phyloP scores from a whole-genome alignment of 2,797 vertebrate species.

The Florisuga fusca region DNA sequence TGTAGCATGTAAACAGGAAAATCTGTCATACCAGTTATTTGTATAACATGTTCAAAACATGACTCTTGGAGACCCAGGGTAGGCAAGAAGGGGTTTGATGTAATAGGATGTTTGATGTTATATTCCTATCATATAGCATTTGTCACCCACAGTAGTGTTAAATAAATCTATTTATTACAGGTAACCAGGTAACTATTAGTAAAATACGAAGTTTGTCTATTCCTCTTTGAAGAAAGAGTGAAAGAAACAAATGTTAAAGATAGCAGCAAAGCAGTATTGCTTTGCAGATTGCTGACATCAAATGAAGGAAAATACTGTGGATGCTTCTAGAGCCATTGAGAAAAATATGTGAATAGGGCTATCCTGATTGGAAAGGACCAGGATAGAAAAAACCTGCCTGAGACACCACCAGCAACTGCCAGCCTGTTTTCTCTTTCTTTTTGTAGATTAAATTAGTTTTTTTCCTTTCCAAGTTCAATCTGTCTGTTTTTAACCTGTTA shows the following conservation, averaged over 20 bases:
- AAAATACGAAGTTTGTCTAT: not conserved
- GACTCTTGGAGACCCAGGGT: not conserved
- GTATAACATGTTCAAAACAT: not conserved
- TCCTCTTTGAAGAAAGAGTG: not conserved
- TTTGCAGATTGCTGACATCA: not conserved
- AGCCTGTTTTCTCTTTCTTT: too few species aligned
- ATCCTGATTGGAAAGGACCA: too few species aligned
- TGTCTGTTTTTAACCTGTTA: too few species aligned
- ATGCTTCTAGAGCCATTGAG: not conserved
- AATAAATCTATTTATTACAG: not conserved
- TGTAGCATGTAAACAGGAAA: not conserved
- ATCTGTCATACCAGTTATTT: not conserved
- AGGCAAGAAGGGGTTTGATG: not conserved
- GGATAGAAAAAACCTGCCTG: too few species aligned
- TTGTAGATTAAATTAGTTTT: too few species aligned
- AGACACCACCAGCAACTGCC: too few species aligned
- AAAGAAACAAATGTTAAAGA: not conserved
- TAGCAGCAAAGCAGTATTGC: not conserved
- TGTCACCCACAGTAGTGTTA: not conserved
- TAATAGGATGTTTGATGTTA: not conserved
- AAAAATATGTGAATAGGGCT: not conserved
- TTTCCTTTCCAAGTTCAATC: too few species aligned
- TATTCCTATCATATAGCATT: not conserved
- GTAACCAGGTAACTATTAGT: not conserved
- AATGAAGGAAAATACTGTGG: not conserved